Percentiles rank a stretch among this genome's conserved stretches.
phyloP scores from a whole-genome alignment of 2,888 invertebrate species.

The Tricholauxania praeusta region DNA sequence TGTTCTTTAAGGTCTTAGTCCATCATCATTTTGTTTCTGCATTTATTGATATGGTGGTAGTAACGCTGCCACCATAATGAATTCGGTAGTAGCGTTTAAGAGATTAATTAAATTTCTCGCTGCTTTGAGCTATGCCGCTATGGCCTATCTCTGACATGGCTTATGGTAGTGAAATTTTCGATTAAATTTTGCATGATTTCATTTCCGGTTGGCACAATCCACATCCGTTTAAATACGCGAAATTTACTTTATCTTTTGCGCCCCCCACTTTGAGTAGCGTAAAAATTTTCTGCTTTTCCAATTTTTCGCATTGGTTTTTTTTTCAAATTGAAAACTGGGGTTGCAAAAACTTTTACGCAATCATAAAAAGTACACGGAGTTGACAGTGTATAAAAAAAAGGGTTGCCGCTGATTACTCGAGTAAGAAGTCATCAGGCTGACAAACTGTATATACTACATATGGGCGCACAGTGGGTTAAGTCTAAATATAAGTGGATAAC shows the following conservation, averaged over 20 bases:
- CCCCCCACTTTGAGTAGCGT: not conserved
- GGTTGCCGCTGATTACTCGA: conserved; percentile 14
- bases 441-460: too few species aligned
- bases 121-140: conserved; percentile 36
- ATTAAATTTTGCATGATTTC: conserved; percentile 56
- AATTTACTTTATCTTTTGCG: not conserved
- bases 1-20: too few species aligned
- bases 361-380: not conserved
- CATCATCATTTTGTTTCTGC: too few species aligned
- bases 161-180: conserved; percentile 10
- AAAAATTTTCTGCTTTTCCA: not conserved
- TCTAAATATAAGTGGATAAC: too few species aligned
- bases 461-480: too few species aligned
- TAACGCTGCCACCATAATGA: not conserved
- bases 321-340: conserved; percentile 44
- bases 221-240: conserved; percentile 3
- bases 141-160: not conserved
- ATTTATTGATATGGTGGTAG: too few species aligned
- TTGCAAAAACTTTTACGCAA: conserved; percentile 50
- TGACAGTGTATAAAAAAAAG: not conserved
- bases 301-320: not conserved
- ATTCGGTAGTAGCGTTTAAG: conserved; percentile 52
- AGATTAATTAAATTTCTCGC: conserved; percentile 63
- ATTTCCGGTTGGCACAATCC: conserved; percentile 56
- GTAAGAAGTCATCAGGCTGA: not conserved